Base-by-base conservation (phyloP, 2,113 vertebrate genomes). In the Malurus melanocephalus region DNA sequence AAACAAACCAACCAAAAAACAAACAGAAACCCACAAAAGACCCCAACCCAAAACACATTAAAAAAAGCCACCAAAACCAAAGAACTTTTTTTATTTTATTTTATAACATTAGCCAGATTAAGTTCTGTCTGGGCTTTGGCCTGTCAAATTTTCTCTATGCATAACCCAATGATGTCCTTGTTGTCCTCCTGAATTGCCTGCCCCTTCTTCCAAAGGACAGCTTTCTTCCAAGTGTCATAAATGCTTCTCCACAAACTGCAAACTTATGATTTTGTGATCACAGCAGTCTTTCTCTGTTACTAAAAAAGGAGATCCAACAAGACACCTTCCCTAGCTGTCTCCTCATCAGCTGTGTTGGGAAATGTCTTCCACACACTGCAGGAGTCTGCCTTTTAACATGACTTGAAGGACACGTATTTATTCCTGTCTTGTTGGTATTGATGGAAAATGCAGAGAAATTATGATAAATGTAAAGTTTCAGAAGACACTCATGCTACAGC, bases 91-190 rank as follows among this genome's bases (percentile, higher is more conserved):
- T 46, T 16, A 33, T 24, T 26, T 22, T 59, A 24, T 35, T 46
- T 16, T 20, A 30, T 49, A 13, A 4, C 43, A 17, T 42, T 74
- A 35, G 35, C 4, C 43, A 57, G 32, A 51, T 32, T 43, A 75
- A 66, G 6, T 59, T 57, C 43, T 66, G 17, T 8, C 6, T 57
- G 33, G 13, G 24, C 20, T 74, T 56, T 57, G 30, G 16, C 16
- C 16, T 11, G 35, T 59, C 13, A 13, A 5, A 6, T 51, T 66
- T 74, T 84, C 52, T 51, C 45, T 17, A 26, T 75, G 14, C 11
- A 22, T 43, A 43, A 26, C 17, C 11, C 51, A 21, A 15, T 15
- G 17, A 51, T 0, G 0, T 30, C 55, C 16, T 51, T 51, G 11
- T 59, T 59, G 23, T 28, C 45, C 24, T 69, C 35, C 35, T 22